Evolutionary conservation across 2,797 vertebrate genomes (phyloP).

Genomic region (Allobates femoralis): DNA sequence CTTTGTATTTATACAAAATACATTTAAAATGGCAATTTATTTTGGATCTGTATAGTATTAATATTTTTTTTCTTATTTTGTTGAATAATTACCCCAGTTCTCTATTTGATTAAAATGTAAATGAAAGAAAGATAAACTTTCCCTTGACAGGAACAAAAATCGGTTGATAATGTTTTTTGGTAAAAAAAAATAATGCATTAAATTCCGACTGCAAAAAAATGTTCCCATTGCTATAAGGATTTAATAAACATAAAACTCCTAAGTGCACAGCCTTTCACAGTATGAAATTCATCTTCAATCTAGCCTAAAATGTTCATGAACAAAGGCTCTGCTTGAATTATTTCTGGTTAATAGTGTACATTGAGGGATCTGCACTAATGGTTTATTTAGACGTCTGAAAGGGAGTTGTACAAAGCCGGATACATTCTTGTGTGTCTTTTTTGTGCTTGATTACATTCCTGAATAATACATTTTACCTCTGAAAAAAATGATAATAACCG

Average conservation of each 20-base stretch:
- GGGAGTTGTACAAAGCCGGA: slow-evolving; percentile 4
- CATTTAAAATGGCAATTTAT: not conserved
- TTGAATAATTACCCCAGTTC: not conserved
- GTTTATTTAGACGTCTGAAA: slow-evolving; percentile 38
- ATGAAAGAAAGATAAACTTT: slow-evolving; percentile 18
- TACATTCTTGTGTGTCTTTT: not conserved
- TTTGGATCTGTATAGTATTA: not conserved
- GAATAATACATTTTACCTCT: not conserved
- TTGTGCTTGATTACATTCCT: not conserved
- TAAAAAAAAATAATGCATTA: not conserved
- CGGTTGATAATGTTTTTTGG: slow-evolving; percentile 40
- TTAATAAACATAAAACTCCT: slow-evolving; percentile 44
- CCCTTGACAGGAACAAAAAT: slow-evolving; percentile 17
- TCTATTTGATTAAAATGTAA: slow-evolving; percentile 29
- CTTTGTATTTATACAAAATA: no score
- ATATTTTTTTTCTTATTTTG: slow-evolving; percentile 1
- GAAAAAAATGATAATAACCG: not conserved
- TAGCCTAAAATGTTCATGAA: slow-evolving; percentile 35
- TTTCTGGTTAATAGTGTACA: slow-evolving; percentile 37
- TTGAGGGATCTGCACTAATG: slow-evolving; percentile 22
- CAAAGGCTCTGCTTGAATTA: slow-evolving; percentile 44
- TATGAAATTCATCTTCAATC: slow-evolving; percentile 20
- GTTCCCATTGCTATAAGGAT: slow-evolving; percentile 23
- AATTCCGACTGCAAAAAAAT: slow-evolving; percentile 33
- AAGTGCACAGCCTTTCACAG: slow-evolving; percentile 20